Conservation (phyloP, 2,797 vertebrate genomes). For the Xenops minutus region DNA sequence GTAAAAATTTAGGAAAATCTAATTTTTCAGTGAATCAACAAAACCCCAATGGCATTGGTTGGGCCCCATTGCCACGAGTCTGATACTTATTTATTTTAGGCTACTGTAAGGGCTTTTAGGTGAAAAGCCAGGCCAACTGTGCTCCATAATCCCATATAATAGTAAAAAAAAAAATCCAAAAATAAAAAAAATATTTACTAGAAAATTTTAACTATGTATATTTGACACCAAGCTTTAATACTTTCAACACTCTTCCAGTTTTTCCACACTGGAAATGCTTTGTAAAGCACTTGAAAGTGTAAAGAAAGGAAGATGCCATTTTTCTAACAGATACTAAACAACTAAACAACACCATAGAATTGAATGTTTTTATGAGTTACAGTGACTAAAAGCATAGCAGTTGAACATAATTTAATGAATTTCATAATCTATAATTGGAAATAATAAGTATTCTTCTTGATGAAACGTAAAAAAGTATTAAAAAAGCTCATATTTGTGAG, state of each 20-base stretch:
- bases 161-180: background rate
- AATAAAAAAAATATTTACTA: background rate
- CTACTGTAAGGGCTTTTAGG: accelerated
- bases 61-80: accelerated
- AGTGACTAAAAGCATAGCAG: background rate
- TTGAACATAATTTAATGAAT: background rate
- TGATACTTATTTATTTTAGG: background rate
- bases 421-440: background rate
- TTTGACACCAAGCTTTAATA: background rate
- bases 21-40: background rate
- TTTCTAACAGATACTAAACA: background rate
- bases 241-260: background rate
- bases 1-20: background rate
- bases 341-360: background rate
- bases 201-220: background rate
- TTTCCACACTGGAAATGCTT: background rate
- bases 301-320: background rate
- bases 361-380: slow-evolving; percentile 9
- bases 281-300: background rate
- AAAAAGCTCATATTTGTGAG: background rate
- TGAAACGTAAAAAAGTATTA: background rate
- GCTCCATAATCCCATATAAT: background rate
- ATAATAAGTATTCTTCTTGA: background rate
- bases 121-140: background rate
- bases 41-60: accelerated